Base-by-base conservation (phyloP, 2,797 vertebrate species). In the Pseudochaenichthys georgianus region DNA sequence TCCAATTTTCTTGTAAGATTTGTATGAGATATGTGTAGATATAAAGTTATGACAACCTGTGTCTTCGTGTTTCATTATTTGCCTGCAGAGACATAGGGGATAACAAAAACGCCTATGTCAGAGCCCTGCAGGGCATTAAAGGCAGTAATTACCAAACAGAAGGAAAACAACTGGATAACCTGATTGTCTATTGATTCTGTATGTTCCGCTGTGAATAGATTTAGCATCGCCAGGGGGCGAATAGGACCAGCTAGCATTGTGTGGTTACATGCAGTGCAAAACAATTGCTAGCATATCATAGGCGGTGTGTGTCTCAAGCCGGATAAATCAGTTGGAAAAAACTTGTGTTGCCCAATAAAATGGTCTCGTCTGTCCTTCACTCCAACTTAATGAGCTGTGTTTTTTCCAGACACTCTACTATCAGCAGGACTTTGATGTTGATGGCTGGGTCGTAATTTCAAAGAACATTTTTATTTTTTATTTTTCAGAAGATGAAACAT, bases 171-270 rank as follows among this genome's bases (percentile, higher is more conserved):
- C 77, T 55, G 64, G 81, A 83, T 81, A 79, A 88, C 80, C 79
- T 85, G 87, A 91, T 90, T 87, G 88, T 74, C 31, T 92, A 89
- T 92, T 76, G 89, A 91, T 91, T 55, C 53, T 58, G 73, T 72
- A 80, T 67, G 86, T 82, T 84, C 58, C 80, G 76, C 74, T 52
- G 67, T 71, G 73, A 71, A 68, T 17, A 69, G 77, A 80, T 84
- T 80, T 65, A 73, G 48, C 59, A 47, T 71, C 0, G 67, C 73
- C 69, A 0, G 45, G 31, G 73, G 81, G 73, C 10, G 5, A 60
- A 11, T 13, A 28, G 66, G 69, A 65, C 31, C 73, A 21, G 65
- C 52, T 16, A 51, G 41, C 48, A 19, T 45, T 15, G 17, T 47
- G 75, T 9, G 53, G 65, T 52, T 58, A 55, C 68, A 43, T 38